Evolutionary conservation across 2,113 vertebrate species (phyloP), one percentile per base, ranked within the genome.

Genomic region (Nicator chloris): DNA sequence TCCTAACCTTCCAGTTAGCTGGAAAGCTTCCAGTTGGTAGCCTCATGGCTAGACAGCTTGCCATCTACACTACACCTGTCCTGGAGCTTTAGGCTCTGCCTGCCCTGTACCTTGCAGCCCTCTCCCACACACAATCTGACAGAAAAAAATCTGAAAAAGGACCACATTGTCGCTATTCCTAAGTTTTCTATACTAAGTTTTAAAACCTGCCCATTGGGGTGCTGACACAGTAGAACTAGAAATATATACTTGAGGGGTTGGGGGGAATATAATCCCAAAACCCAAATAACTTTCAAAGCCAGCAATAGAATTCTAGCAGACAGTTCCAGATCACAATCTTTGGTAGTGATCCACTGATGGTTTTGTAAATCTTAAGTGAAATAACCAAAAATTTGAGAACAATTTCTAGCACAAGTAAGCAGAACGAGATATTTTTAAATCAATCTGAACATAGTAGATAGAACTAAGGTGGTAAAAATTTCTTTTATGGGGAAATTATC

Each of bases 31-130:
- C 49, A 57, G 7, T 27, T 72, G 31, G 66, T 33, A 80, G 33
- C 15, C 45, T 35, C 5, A 13, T 0, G 6, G 42, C 33, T 75
- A 45, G 0, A 1, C 18, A 71, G 10, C 31, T n/a, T 77, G 14
- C 21, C 15, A 6, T 33, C 57, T 51, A 21, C 39, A n/a, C 7
- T n/a, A 6, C 56, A 40, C 5, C 51, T 79, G 26, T 27, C 53
- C 66, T 35, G 59, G 20, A 70, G 39, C 39, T 61, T 11, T 11
- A 49, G 53, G n/a, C 7, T 82, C 24, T 68, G 45, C 20, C 33
- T 45, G 23, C 54, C 13, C 14, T 6, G 18, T n/a, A 35, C 28
- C 23, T 60, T 50, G 49, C 45, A 85, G n/a, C 7, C 14, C 4
- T 18, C 5, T 64, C 63, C 49, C 40, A 53, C 35, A 83, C 22